These are phyloP conservation scores for Schizaphis graminum DNA, from an alignment of 2,888 invertebrate species.

Conservation along the genomic window DNA sequence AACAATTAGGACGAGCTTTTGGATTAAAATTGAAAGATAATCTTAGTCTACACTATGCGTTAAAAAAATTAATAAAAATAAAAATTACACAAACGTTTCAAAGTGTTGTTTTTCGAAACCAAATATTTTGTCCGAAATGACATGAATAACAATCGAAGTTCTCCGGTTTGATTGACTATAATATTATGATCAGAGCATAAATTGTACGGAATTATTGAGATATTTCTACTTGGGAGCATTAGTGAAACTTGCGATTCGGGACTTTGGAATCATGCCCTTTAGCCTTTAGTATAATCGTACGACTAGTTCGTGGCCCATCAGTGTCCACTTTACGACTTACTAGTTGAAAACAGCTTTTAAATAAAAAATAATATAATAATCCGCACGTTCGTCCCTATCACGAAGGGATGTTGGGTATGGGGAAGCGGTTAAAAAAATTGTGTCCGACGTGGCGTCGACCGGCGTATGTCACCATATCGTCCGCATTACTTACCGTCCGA, in stretches of 20 bases:
- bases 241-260: background rate
- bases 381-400: accelerated
- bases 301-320: background rate
- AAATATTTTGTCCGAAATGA: background rate
- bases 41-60: background rate
- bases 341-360: background rate
- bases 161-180: background rate
- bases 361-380: background rate
- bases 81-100: background rate
- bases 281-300: background rate
- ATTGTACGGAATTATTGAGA: background rate
- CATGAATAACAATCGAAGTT: background rate
- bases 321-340: background rate
- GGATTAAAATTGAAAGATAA: background rate
- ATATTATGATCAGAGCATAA: background rate
- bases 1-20: background rate
- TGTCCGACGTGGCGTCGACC: background rate
- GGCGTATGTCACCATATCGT: background rate
- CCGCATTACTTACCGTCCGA: background rate
- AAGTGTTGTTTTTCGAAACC: background rate
- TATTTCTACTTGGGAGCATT: background rate
- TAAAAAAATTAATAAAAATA: background rate
- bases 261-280: background rate
- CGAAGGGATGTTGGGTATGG: background rate
- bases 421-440: background rate